Evolutionary conservation across 2,797 vertebrate species (phyloP), one percentile per base, ranked within the genome.

Genomic region (Chaunax sp.): DNA sequence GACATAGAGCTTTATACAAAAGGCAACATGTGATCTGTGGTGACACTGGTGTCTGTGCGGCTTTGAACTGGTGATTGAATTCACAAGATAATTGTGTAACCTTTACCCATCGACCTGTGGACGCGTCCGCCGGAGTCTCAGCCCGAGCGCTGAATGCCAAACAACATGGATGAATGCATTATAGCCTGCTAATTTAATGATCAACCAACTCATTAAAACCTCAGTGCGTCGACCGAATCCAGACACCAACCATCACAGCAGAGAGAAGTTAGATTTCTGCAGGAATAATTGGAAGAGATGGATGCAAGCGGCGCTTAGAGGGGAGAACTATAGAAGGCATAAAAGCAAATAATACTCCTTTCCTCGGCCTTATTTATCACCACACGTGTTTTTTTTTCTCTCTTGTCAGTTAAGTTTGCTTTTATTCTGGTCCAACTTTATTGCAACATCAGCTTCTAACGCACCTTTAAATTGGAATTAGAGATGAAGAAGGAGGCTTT

Each of bases 271-370:
- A 46, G 58, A 68, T 83, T 84, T 75, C 45, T 10, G 65, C 74
- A 71, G 67, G 79, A 81, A 68, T 87, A 87, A 85, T 86, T 83
- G 73, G 75, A 87, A 49, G 62, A 83, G 77, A 80, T 75, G 70
- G 75, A 89, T 82, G 60, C 47, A 33, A 86, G 80, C 44, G 1
- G 35, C 74, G 72, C 69, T 81, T 69, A 81, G 58, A 82, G 46
- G 71, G 78, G 33, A 69, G n/a, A 47, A 35, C 60, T 53, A 75
- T 55, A 69, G 38, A 71, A 78, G 55, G 69, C 69, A 78, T 43
- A 28, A 64, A 83, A 85, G 71, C 75, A 85, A 87, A 89, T 71
- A 85, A 77, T 76, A 75, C 74, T 57, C 54, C 63, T 64, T 73
- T 59, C 77, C 41, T 40, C 35, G 56, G 53, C 51, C 61, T 76